Conservation (phyloP, 2,797 vertebrate genomes). For the Scleropages formosus region DNA sequence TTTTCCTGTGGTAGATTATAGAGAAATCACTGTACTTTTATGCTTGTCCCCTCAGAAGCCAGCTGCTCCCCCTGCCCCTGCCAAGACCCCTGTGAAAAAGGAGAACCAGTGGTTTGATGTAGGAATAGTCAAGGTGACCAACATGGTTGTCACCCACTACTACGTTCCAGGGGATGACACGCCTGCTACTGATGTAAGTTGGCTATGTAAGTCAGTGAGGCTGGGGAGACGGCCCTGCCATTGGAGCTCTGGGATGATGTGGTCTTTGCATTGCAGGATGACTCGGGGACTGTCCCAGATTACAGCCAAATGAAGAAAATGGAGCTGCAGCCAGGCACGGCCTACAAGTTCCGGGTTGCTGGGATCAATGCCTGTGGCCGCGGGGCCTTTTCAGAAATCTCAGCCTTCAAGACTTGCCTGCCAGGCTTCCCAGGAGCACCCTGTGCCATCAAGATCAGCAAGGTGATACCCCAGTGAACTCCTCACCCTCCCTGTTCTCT, state of each 20-base stretch:
- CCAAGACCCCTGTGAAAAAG: constrained; percentile 78
- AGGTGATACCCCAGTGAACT: constrained; percentile 64
- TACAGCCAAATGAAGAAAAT: constrained; percentile 88
- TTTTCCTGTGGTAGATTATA: neutral
- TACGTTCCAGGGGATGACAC: constrained; percentile 80
- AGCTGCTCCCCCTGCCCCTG: constrained; percentile 70
- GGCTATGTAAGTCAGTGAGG: neutral
- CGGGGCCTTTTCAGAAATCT: constrained; percentile 89
- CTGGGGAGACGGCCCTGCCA: too few relatives aligned
- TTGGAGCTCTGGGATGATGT: neutral
- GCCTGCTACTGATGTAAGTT: constrained; percentile 74
- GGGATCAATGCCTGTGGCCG: constrained; percentile 92
- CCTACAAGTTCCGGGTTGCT: constrained; percentile 91
- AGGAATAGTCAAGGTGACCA: constrained; percentile 87
- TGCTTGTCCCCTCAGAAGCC: constrained; percentile 67
- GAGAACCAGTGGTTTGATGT: constrained; percentile 94
- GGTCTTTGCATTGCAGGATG: constrained; percentile 69
- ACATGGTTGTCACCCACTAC: constrained; percentile 86
- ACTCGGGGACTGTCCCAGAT: constrained; percentile 79
- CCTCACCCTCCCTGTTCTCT: neutral
- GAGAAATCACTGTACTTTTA: too few relatives aligned
- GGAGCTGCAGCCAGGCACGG: constrained; percentile 88
- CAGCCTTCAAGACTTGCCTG: constrained; percentile 91
- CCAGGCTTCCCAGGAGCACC: constrained; percentile 94
- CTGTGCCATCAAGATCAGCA: constrained; percentile 96